phyloP scores from a whole-genome alignment of 2,888 invertebrate genomes.

The Pasiphila rectangulata region DNA sequence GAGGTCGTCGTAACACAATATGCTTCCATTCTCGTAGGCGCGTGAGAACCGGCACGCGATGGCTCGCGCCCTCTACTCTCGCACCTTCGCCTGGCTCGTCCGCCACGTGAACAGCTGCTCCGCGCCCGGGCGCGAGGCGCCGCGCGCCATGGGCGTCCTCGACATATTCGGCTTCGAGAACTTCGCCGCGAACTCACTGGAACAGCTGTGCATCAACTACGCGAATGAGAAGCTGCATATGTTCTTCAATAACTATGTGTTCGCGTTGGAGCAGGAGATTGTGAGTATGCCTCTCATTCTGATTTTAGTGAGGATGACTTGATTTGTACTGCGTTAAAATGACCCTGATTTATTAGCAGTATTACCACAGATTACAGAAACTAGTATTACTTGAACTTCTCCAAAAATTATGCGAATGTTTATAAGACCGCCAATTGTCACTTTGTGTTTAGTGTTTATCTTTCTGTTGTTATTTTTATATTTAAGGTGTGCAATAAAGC shows the following conservation, averaged over 20 bases:
- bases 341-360: too few species aligned
- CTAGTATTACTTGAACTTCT: too few species aligned
- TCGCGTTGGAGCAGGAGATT: slow-evolving; percentile 95
- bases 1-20: not conserved
- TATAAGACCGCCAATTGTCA: too few species aligned
- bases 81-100: slow-evolving; percentile 95
- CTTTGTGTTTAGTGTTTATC: too few species aligned
- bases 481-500: too few species aligned
- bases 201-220: slow-evolving; percentile 96
- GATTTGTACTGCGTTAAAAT: too few species aligned
- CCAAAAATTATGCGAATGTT: too few species aligned
- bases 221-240: slow-evolving; percentile 96
- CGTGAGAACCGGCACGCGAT: slow-evolving; percentile 95
- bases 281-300: slow-evolving; percentile 79
- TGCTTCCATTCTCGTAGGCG: slow-evolving; percentile 81
- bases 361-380: too few species aligned
- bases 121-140: slow-evolving; percentile 90
- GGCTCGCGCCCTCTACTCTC: slow-evolving; percentile 94
- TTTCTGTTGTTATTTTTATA: too few species aligned
- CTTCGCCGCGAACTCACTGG: slow-evolving; percentile 93
- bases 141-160: slow-evolving; percentile 90
- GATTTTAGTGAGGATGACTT: too few species aligned
- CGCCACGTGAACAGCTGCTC: slow-evolving; percentile 95
- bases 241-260: slow-evolving; percentile 98
- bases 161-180: slow-evolving; percentile 98